phyloP scores from a whole-genome alignment of 1,140 invertebrate genomes.

The Aphaenogaster floridana region DNA sequence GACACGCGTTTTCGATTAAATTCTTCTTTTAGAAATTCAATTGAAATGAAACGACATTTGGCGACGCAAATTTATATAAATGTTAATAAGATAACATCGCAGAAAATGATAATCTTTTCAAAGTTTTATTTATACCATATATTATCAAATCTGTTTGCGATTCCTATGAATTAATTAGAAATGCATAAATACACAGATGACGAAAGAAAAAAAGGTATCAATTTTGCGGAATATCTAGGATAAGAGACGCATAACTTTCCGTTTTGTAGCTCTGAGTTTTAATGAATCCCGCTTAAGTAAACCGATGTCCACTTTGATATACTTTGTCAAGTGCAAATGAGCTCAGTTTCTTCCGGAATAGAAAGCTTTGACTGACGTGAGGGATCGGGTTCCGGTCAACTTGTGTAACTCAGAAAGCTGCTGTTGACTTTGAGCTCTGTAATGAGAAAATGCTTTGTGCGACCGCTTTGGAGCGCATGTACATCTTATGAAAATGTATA shows the following conservation, averaged over 20 bases:
- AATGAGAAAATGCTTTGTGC: conserved; percentile 44
- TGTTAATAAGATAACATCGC: not conserved
- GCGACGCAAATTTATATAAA: not conserved
- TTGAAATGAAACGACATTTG: not conserved
- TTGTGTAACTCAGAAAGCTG: conserved; percentile 30
- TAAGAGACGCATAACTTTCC: not conserved
- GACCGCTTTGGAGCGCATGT: conserved; percentile 39
- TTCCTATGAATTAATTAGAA: not conserved
- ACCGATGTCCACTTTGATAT: not conserved
- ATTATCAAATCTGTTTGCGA: not conserved
- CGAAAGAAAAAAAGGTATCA: not conserved
- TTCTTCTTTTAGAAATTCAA: not conserved
- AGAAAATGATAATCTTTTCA: not conserved
- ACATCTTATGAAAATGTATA: conserved; percentile 9
- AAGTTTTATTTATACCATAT: not conserved
- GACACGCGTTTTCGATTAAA: not conserved
- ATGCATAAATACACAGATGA: not conserved
- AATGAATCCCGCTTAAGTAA: conserved; percentile 18
- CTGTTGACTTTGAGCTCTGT: conserved; percentile 29
- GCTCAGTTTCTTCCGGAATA: not conserved
- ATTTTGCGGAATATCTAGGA: not conserved
- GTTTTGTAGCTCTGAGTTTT: conserved; percentile 13
- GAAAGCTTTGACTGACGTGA: not conserved
- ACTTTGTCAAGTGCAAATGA: conserved; percentile 3
- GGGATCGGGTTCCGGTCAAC: not conserved